Evolutionary conservation across 1,140 invertebrate species (phyloP), one percentile per base, ranked within the genome.

Genomic region (Cydia splendana): DNA sequence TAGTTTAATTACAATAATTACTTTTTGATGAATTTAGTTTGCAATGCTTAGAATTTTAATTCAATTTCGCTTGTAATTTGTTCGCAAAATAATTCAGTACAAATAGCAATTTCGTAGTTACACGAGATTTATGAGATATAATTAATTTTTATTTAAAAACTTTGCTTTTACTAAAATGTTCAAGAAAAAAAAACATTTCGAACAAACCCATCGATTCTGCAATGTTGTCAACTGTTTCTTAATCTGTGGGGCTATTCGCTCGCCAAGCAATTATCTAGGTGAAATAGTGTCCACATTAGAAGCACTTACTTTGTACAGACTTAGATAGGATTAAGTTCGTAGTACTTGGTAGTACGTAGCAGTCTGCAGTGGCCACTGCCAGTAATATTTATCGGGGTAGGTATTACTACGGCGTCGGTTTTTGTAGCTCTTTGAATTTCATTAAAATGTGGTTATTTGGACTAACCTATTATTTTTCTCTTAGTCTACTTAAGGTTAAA

Each of bases 231-330:
- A 76, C 78, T 62, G 74, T 74, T 62, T 69, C 77, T 79, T 89
- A 88, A 87, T 89, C 85, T 85, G 80, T 85, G 80, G 74, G 77
- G 65, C 69, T 78, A 81, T 81, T 81, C 79, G 78, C 81, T 79
- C 77, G 82, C 86, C 83, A 84, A 84, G 86, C 88, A 91, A 91
- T 91, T 91, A 91, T 91, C 88, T 89, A 87, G 84, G 85, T 89
- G 84, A 91, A 91, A 91, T 91, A 88, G 87, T 88, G 85, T 77
- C 82, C 77, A 83, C 87, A 88, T 89, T 91, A 89, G 86, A 77
- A 85, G 82, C 84, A 88, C 84, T 91, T 88, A 88, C 87, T 86
- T 87, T 81, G 87, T 85, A 84, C 84, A 75, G 81, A 87, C 85
- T 91, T 88, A 87, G 84, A 85, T 77, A 73, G 85, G 88, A 89